phyloP scores from a whole-genome alignment of 2,113 vertebrate genomes.

The Brevimyrus niger region DNA sequence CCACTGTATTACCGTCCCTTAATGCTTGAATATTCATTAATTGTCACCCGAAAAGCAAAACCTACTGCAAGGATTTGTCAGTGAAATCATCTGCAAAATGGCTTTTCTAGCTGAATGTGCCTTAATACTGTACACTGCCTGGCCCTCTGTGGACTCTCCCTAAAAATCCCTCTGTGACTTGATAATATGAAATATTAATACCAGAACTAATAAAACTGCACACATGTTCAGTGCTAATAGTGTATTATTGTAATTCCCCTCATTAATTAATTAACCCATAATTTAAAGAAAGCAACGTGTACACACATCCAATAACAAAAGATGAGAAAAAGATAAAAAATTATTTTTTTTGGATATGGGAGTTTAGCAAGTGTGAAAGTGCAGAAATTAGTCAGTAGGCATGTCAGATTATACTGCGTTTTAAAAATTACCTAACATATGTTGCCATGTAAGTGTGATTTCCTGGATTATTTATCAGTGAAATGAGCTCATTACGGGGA shows the following conservation, averaged over 20 bases:
- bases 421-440: constrained; percentile 9
- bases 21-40: constrained; percentile 11
- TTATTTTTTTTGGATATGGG: neutral
- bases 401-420: constrained; percentile 2
- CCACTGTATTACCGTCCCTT: neutral
- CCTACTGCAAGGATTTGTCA: neutral
- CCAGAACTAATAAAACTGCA: neutral
- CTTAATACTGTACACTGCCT: neutral
- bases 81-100: constrained; percentile 11
- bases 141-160: neutral
- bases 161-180: neutral
- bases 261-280: neutral
- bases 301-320: neutral
- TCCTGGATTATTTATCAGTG: constrained; percentile 12
- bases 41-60: neutral
- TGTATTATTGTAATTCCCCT: neutral
- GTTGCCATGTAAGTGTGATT: neutral
- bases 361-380: neutral
- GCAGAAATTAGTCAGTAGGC: constrained; percentile 11
- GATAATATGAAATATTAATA: neutral
- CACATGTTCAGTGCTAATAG: neutral
- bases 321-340: neutral
- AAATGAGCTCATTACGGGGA: neutral
- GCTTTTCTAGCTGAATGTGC: constrained; percentile 14
- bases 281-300: neutral